Evolutionary conservation across 2,888 invertebrate genomes (phyloP).

Genomic region (Mesorhabditis spiculigera): DNA sequence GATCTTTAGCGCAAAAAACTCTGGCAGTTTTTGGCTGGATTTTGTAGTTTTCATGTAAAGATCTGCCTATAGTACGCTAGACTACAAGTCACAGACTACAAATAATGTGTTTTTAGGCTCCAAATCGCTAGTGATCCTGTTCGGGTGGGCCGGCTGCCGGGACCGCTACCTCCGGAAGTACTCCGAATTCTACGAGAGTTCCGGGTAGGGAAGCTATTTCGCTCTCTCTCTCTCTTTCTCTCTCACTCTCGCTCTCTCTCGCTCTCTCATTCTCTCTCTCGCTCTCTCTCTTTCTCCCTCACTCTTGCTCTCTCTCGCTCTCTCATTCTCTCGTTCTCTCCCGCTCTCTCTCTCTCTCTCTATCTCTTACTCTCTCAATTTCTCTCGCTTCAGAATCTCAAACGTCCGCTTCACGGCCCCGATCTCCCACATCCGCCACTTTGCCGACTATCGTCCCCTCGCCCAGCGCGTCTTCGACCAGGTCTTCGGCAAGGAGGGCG

Average conservation of each 20-base stretch:
- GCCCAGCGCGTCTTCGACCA: slow-evolving; percentile 28
- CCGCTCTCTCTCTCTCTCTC: slow-evolving; percentile 6
- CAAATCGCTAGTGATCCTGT: slow-evolving; percentile 68
- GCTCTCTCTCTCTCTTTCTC: too few species aligned
- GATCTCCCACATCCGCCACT: slow-evolving; percentile 44
- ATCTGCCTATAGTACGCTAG: background rate
- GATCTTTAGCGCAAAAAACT: background rate
- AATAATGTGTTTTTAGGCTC: slow-evolving; percentile 11
- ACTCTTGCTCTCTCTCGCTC: background rate
- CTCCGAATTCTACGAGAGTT: slow-evolving; percentile 74
- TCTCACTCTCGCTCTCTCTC: background rate
- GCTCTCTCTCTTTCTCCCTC: background rate
- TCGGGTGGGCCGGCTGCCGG: slow-evolving; percentile 79
- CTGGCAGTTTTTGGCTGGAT: background rate
- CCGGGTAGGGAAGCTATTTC: slow-evolving; percentile 66
- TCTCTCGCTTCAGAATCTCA: slow-evolving; percentile 35
- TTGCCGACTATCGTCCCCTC: slow-evolving; percentile 40
- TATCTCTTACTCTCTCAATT: slow-evolving; percentile 6
- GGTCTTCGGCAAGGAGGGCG: slow-evolving; percentile 14
- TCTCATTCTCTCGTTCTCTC: background rate
- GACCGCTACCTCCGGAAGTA: slow-evolving; percentile 77
- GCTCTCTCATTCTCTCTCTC: slow-evolving; percentile 8
- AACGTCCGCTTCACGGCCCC: slow-evolving; percentile 52
- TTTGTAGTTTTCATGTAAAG: background rate
- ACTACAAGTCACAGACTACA: background rate